These are phyloP conservation scores for Boloria euphrosyne DNA, from an alignment of 2,888 invertebrate genomes.

Conservation along the genomic window DNA sequence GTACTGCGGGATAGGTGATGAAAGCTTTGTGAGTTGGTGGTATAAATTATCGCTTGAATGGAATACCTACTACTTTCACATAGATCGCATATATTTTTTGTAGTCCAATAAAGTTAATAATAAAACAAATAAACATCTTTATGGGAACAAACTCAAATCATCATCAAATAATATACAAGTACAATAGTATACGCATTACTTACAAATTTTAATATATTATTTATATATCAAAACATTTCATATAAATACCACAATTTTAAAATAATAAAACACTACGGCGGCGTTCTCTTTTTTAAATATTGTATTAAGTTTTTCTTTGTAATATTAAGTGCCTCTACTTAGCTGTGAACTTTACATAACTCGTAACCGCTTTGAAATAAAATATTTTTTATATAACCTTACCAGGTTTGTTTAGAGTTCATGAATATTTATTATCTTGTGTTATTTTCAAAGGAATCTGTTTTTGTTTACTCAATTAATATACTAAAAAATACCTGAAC, in stretches of 20 bases:
- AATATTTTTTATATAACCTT: background rate
- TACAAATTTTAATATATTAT: too few relatives aligned
- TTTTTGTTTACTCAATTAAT: background rate
- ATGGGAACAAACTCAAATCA: too few relatives aligned
- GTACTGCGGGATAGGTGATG: too few relatives aligned
- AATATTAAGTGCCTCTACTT: background rate
- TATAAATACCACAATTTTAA: background rate
- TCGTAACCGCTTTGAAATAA: conserved; percentile 4
- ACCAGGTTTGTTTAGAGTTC: background rate
- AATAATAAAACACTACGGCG: background rate
- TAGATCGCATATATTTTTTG: too few relatives aligned
- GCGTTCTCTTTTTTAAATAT: conserved; percentile 5
- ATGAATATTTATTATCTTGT: background rate
- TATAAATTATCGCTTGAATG: too few relatives aligned
- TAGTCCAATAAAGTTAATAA: too few relatives aligned
- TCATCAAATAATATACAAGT: too few relatives aligned
- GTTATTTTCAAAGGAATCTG: background rate
- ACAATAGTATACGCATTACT: too few relatives aligned
- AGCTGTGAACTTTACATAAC: background rate
- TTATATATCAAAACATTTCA: background rate
- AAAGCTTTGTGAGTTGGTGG: too few relatives aligned
- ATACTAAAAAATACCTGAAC: background rate
- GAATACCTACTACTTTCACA: too few relatives aligned
- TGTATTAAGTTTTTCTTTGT: background rate
- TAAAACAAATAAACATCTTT: too few relatives aligned